phyloP scores from a whole-genome alignment of 2,888 invertebrate genomes.

The Steinernema carpocapsae region DNA sequence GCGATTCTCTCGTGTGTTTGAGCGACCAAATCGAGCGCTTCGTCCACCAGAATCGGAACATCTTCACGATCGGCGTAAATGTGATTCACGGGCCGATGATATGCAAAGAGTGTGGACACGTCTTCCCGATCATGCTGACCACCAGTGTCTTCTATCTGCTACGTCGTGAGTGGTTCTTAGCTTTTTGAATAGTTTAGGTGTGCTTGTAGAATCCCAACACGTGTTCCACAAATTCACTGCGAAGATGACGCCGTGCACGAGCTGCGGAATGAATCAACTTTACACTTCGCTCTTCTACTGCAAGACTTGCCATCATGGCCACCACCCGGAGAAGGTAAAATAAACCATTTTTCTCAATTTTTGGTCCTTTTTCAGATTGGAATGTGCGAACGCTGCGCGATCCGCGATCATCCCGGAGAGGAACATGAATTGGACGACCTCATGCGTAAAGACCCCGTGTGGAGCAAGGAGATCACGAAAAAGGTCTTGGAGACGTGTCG shows the following conservation, averaged over 20 bases:
- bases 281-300: not conserved
- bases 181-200: too few relatives aligned
- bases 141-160: too few relatives aligned
- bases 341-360: not conserved
- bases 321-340: not conserved
- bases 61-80: too few relatives aligned
- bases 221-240: not conserved
- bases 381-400: not conserved
- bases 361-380: not conserved
- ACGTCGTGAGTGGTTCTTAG: too few relatives aligned
- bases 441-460: not conserved
- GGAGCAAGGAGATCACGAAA: not conserved
- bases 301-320: not conserved
- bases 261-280: not conserved
- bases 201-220: not conserved
- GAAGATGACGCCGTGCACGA: not conserved
- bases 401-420: slow-evolving; percentile 22
- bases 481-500: too few relatives aligned
- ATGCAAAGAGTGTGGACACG: too few relatives aligned
- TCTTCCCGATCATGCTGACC: too few relatives aligned
- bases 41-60: too few relatives aligned
- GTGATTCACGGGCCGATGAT: too few relatives aligned
- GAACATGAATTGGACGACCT: not conserved
- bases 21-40: too few relatives aligned
- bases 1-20: too few relatives aligned